phyloP scores from a whole-genome alignment of 2,797 vertebrate genomes.

The Platyrinchus mystaceus region DNA sequence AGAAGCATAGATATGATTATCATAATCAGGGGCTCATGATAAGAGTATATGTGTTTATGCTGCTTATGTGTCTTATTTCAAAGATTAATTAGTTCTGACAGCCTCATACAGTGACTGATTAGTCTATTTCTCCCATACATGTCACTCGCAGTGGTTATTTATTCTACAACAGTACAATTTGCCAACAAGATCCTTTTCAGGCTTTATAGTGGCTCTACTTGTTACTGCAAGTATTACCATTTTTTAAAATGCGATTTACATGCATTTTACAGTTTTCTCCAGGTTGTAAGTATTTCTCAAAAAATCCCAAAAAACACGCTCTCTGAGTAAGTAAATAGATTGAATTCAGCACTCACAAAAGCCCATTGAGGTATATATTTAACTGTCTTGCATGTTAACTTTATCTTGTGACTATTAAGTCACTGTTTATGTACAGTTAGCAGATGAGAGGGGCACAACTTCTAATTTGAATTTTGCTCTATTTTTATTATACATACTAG shows the following conservation, averaged over 20 bases:
- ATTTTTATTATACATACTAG: not conserved
- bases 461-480: not conserved
- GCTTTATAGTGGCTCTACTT: not conserved
- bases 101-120: not conserved
- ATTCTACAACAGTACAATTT: not conserved
- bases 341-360: not conserved
- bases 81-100: not conserved
- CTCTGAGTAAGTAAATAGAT: not conserved
- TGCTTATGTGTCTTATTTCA: not conserved
- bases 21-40: not conserved
- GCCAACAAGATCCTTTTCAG: not conserved
- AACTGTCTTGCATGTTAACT: not conserved
- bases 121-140: not conserved
- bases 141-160: not conserved
- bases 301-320: not conserved
- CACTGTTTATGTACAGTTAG: not conserved
- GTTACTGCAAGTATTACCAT: not conserved
- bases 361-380: not conserved
- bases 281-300: not conserved
- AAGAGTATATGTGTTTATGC: not conserved
- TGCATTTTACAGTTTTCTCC: not conserved
- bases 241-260: accelerated
- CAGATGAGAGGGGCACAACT: not conserved
- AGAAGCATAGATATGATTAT: not conserved
- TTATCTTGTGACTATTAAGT: not conserved